Evolutionary conservation across 2,113 vertebrate genomes (phyloP), one percentile per base, ranked within the genome.

Genomic region (Sylvietta virens): DNA sequence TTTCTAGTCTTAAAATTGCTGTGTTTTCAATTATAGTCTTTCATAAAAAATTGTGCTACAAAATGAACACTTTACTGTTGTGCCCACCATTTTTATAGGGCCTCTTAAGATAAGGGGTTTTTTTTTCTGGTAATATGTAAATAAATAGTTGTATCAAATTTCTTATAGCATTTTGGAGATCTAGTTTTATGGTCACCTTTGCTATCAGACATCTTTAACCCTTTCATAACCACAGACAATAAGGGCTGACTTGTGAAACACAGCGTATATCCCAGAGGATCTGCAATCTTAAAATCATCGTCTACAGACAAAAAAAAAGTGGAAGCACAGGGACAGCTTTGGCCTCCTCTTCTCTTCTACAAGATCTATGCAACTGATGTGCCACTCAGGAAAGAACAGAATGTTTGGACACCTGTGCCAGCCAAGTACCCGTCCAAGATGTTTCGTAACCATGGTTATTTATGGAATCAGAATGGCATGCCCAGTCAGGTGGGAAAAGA

Each of bases 401-500:
- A 90, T 97, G 87, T 94, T 97, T 96, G 86, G 86, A 94, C 92
- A 97, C 86, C 83, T 96, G 93, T 91, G 62, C 65, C 71, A 85
- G 53, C 31, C 26, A 37, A 54, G 71, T 45, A 84, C 80, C 35
- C 11, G 0, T 72, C 89, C 94, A 94, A 64, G 31, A 54, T 12
- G 27, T 82, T 71, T 96, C 70, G 30, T 91, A 94, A 93, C 78
- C 50, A 40, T 1, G 1, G 26, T 87, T 91, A 87, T 91, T 94
- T 93, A 88, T 91, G 78, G 83, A 96, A 92, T 94, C 81, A 72
- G 78, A 97, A 78, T 66, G 84, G 35, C 37, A 83, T 95, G 93
- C 88, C 94, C 94, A 94, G 91, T 92, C 94, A 97, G 86, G 92
- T 96, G 94, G 69, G 77, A 93, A 97, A 96, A 95, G 94, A 95